Conservation (phyloP, 2,797 vertebrate species). For the Onychomys leucogaster region DNA sequence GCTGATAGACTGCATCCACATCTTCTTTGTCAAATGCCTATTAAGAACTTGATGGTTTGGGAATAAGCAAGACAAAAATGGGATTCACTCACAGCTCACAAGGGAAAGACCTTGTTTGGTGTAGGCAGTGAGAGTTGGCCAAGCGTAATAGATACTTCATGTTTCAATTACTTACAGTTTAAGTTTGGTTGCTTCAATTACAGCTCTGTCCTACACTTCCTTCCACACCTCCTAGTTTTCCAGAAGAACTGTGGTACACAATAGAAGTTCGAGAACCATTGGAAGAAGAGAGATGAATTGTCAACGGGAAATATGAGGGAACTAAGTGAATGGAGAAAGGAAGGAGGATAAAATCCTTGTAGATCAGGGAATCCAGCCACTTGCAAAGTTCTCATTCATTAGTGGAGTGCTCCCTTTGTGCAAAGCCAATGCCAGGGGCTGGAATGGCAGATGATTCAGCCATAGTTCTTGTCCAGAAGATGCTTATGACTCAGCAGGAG, state of each 20-base stretch:
- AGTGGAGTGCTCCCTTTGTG: not conserved
- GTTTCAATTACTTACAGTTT: not conserved
- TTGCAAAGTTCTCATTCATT: not conserved
- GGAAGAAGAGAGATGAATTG: not conserved
- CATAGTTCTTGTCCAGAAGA: not conserved
- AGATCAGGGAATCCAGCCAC: not conserved
- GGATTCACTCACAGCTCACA: not conserved
- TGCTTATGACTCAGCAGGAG: conserved; percentile 35
- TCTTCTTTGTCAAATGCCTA: not conserved
- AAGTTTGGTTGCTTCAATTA: not conserved
- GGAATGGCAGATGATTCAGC: conserved; percentile 2
- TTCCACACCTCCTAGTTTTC: not conserved
- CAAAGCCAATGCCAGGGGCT: not conserved
- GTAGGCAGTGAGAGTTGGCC: not conserved
- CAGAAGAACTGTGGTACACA: not conserved
- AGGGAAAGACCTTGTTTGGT: not conserved
- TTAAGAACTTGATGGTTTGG: not conserved
- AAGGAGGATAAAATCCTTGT: not conserved
- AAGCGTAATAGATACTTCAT: not conserved
- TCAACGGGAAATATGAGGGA: not conserved
- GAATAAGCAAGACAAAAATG: not conserved
- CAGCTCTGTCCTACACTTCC: not conserved
- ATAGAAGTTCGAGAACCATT: not conserved
- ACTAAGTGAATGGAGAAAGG: not conserved
- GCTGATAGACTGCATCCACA: not conserved